Evolutionary conservation across 2,113 vertebrate genomes (phyloP).

Genomic region (Archocentrus centrarchus): DNA sequence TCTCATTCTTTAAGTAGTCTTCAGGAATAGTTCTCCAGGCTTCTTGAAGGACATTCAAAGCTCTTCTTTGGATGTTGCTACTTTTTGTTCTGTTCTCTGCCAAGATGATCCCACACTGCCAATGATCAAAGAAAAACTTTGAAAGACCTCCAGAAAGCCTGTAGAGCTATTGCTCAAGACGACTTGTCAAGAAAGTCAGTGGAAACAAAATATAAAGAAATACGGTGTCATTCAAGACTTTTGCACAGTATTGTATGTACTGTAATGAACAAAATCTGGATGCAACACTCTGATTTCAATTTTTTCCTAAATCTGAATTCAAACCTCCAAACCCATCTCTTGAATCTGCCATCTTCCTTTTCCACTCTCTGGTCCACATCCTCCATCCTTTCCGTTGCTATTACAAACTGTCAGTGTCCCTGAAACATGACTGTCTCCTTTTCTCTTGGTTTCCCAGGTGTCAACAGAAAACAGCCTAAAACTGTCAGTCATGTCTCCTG

Average conservation of each 20-base stretch:
- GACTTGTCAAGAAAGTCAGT: background rate
- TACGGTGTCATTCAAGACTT: background rate
- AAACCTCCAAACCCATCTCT: background rate
- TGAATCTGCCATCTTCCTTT: background rate
- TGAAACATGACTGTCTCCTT: background rate
- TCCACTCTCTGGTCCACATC: background rate
- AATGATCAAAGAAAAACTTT: background rate
- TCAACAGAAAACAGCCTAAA: background rate
- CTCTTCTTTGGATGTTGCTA: background rate
- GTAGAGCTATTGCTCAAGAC: background rate
- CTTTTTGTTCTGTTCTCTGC: background rate
- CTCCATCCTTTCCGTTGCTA: background rate
- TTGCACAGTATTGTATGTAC: background rate
- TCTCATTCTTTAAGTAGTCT: background rate
- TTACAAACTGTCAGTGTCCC: background rate
- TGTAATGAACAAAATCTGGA: slow-evolving; percentile 4
- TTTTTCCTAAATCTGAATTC: background rate
- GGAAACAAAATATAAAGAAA: background rate
- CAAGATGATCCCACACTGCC: background rate
- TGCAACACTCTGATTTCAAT: background rate
- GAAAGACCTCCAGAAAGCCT: background rate
- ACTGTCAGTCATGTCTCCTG: background rate
- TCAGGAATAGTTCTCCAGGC: background rate
- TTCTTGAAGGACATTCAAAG: background rate
- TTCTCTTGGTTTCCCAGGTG: background rate